These are phyloP conservation scores for Lepidurus couesii DNA, from an alignment of 1,140 invertebrate species.

Conservation along the genomic window DNA sequence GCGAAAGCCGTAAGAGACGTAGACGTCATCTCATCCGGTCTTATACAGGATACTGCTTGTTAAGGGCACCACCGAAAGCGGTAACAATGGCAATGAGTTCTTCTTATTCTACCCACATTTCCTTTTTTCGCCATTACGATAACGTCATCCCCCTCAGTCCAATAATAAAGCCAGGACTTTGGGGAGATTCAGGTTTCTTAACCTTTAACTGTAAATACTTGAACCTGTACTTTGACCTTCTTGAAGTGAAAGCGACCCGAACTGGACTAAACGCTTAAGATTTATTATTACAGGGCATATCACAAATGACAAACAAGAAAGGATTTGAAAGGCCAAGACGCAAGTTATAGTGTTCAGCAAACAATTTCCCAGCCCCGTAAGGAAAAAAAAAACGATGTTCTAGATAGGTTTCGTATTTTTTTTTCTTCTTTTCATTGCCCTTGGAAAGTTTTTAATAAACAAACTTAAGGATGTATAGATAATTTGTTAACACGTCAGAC, in stretches of 20 bases:
- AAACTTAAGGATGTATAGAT: not conserved
- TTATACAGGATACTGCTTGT: not conserved
- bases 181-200: too few species aligned
- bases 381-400: not conserved
- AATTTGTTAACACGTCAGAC: not conserved
- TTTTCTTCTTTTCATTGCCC: not conserved
- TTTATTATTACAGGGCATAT: slow-evolving; percentile 15
- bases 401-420: not conserved
- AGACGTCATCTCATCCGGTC: slow-evolving; percentile 6
- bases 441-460: not conserved
- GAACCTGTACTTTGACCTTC: not conserved
- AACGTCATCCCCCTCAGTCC: not conserved
- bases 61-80: slow-evolving; percentile 2
- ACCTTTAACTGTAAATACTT: too few species aligned
- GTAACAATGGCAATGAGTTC: not conserved
- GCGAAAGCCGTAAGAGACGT: not conserved
- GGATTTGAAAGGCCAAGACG: not conserved
- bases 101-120: not conserved
- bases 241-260: not conserved
- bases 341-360: not conserved
- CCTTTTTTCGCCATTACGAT: not conserved
- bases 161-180: too few species aligned
- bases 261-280: not conserved
- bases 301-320: slow-evolving; percentile 15
- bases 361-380: not conserved